Percentiles rank a stretch among this genome's conserved stretches.
phyloP scores from a whole-genome alignment of 1,140 invertebrate species.

The Anagrus nilaparvatae region DNA sequence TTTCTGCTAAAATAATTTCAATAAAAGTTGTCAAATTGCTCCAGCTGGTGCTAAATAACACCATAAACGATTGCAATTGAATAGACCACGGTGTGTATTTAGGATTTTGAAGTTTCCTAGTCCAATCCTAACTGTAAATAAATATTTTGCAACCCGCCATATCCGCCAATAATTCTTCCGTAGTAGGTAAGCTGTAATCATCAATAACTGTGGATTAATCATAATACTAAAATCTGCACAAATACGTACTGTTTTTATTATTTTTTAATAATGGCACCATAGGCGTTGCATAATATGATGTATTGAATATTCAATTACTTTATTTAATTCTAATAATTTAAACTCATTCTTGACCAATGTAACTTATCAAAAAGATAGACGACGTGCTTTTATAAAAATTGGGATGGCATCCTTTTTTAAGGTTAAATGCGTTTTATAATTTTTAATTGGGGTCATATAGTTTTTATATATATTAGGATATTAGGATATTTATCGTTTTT shows the following conservation, averaged over 20 bases:
- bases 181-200: slow-evolving; percentile 38
- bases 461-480: too few species aligned
- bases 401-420: not conserved
- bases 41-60: too few species aligned
- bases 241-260: slow-evolving; percentile 30
- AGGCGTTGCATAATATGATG: slow-evolving; percentile 32
- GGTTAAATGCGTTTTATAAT: not conserved
- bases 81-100: not conserved
- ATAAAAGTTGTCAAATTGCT: too few species aligned
- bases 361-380: not conserved
- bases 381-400: not conserved
- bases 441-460: not conserved
- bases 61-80: too few species aligned
- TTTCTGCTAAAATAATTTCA: too few species aligned
- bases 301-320: not conserved
- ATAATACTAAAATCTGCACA: slow-evolving; percentile 19
- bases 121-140: slow-evolving; percentile 18
- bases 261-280: slow-evolving; percentile 40
- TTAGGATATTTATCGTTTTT: too few species aligned
- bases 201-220: slow-evolving; percentile 26
- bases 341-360: not conserved
- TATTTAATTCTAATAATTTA: not conserved
- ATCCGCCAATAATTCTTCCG: slow-evolving; percentile 32
- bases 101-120: not conserved
- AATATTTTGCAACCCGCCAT: slow-evolving; percentile 21